Conservation (phyloP, 2,888 invertebrate species). For the Himalopsyche kuldschensis region DNA sequence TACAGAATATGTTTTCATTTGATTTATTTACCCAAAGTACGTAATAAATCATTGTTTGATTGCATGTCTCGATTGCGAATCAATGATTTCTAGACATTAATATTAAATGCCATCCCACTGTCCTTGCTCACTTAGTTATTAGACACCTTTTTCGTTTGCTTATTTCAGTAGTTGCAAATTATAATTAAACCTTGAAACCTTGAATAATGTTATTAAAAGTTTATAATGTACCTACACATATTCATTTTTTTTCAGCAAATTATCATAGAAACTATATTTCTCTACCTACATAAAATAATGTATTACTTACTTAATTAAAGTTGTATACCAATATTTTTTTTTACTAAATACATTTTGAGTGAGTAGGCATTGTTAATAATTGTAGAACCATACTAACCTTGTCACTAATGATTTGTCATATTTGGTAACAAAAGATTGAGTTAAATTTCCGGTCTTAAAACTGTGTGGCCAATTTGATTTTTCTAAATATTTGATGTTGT, state of each 20-base stretch:
- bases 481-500: no score
- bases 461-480: no score
- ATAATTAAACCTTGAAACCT: not conserved
- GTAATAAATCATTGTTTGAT: no score
- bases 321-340: not conserved
- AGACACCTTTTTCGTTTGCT: not conserved
- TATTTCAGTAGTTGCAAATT: not conserved
- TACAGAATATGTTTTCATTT: no score
- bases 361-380: not conserved
- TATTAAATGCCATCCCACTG: not conserved
- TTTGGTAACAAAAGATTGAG: no score
- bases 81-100: not conserved
- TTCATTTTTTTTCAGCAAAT: not conserved
- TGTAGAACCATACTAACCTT: not conserved
- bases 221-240: not conserved
- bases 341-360: not conserved
- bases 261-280: not conserved
- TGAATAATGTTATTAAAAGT: not conserved
- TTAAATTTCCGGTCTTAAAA: no score
- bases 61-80: not conserved
- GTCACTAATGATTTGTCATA: not conserved
- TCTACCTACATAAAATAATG: not conserved
- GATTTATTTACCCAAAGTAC: no score
- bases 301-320: not conserved
- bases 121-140: not conserved